Evolutionary conservation across 92 coral and sea anemone genomes (phyloP).

Genomic region (Chrysogorgia sp.): DNA sequence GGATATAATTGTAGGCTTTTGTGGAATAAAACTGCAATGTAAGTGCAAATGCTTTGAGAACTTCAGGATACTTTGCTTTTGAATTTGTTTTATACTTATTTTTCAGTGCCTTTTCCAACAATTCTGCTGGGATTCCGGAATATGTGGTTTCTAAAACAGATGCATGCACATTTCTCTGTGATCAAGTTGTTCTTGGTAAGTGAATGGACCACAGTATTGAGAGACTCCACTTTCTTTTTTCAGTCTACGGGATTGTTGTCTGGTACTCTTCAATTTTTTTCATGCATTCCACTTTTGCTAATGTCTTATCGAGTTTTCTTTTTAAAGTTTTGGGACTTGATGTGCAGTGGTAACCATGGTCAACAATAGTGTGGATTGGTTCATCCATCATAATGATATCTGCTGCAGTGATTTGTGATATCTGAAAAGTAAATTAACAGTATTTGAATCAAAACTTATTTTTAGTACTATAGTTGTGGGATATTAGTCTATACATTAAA

Average conservation of each 20-base stretch:
- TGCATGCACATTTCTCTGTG: constrained; percentile 1
- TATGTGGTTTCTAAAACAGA: constrained; percentile 1
- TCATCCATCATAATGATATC: too few species aligned
- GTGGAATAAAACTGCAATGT: neutral
- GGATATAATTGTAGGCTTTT: neutral
- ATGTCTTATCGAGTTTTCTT: too few species aligned
- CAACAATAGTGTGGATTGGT: too few species aligned
- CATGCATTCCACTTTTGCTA: too few species aligned
- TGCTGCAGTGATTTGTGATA: too few species aligned
- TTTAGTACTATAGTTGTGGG: too few species aligned
- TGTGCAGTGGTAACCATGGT: neutral
- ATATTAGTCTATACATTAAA: too few species aligned
- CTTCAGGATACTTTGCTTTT: neutral
- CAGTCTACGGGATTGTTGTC: neutral
- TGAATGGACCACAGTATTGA: too few species aligned
- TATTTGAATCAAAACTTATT: too few species aligned
- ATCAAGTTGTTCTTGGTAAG: too few species aligned
- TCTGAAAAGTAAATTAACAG: too few species aligned
- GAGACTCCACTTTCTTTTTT: neutral
- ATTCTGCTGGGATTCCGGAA: neutral
- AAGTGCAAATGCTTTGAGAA: neutral
- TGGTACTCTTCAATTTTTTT: neutral
- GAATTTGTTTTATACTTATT: neutral
- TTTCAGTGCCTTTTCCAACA: neutral
- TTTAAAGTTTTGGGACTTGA: neutral